Base-by-base conservation (phyloP, 2,797 vertebrate species). In the Morus bassanus region DNA sequence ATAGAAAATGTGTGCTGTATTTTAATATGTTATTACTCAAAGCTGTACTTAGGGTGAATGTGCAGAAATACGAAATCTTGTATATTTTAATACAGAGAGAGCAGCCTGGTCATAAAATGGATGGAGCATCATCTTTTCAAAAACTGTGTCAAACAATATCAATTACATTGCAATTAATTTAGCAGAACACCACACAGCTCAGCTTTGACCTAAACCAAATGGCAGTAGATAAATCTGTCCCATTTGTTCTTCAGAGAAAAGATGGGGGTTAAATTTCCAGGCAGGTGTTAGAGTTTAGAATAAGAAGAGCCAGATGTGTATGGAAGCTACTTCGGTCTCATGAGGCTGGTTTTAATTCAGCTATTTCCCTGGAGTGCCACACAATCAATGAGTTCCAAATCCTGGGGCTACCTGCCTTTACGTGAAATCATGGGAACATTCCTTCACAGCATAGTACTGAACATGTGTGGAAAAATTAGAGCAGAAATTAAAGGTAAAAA, bases 301-400 rank as follows among this genome's bases (percentile, higher is more conserved):
- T 96, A 97, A 98, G 97, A 97, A 95, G 95, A 97, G 96, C 93
- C 96, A 97, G 97, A 98, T 98, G 97, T 96, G 92, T 91, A 67
- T 83, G 95, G 96, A 96, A 97, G 91, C 91, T 95, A 84, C 92
- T 97, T 95, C 21, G 25, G 95, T 95, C 96, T 97, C 97, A 7
- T 23, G 97, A 97, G 96, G 86, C 96, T 97, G 95, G 94, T 98
- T 98, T 98, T 98, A 98, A 98, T 98, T 98, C 98, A 97, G 93
- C 94, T 93, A 1, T 97, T 95, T 98, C 98, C 96, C 98, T 91
- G 70, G 96, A 97, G 98, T 95, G 77, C 50, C 80, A n/a, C 94
- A 96, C 91, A 97, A 95, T 97, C 97, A 95, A 94, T 96, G 97
- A 98, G 95, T 94, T 98, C 95, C 95, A 97, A 98, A 98, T 98